A percentile compares a stretch with the other conserved stretches of the same genome.
phyloP scores from a whole-genome alignment of 2,113 vertebrate genomes.

The Axis porcinus region DNA sequence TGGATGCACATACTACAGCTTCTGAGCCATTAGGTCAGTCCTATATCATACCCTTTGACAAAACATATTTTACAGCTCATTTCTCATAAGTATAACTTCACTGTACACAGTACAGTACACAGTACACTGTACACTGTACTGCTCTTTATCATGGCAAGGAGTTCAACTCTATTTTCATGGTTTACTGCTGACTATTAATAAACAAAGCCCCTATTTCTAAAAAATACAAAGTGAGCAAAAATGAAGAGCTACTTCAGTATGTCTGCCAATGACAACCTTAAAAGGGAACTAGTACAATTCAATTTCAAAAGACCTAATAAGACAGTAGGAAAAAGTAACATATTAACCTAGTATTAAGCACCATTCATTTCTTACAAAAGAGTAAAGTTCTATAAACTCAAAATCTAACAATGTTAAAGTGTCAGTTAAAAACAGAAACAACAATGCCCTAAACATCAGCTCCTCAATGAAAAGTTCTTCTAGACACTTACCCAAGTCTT shows the following conservation, averaged over 20 bases:
- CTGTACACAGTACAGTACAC: too few relatives aligned
- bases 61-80: conserved; percentile 68
- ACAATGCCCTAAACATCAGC: not conserved
- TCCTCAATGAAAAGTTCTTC: not conserved
- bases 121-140: conserved; percentile 66
- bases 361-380: not conserved
- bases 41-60: conserved; percentile 62
- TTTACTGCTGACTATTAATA: conserved; percentile 65
- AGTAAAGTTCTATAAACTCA: conserved; percentile 22
- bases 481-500: conserved; percentile 87
- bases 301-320: conserved; percentile 76
- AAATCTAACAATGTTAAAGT: not conserved
- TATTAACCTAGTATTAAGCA: conserved; percentile 34
- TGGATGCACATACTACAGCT: not conserved
- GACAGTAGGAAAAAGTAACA: conserved; percentile 67
- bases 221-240: conserved; percentile 73
- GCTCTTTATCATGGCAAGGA: conserved; percentile 70
- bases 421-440: not conserved
- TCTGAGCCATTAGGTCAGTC: not conserved
- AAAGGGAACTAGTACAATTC: conserved; percentile 68
- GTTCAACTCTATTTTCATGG: conserved; percentile 79
- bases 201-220: conserved; percentile 69
- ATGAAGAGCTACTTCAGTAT: conserved; percentile 76
- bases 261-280: conserved; percentile 74
- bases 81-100: conserved; percentile 72